Percentiles rank a stretch among this genome's conserved stretches.
These are phyloP conservation scores for Jaculus jaculus DNA, from an alignment of 2,113 vertebrate genomes.

Conservation along the genomic window DNA sequence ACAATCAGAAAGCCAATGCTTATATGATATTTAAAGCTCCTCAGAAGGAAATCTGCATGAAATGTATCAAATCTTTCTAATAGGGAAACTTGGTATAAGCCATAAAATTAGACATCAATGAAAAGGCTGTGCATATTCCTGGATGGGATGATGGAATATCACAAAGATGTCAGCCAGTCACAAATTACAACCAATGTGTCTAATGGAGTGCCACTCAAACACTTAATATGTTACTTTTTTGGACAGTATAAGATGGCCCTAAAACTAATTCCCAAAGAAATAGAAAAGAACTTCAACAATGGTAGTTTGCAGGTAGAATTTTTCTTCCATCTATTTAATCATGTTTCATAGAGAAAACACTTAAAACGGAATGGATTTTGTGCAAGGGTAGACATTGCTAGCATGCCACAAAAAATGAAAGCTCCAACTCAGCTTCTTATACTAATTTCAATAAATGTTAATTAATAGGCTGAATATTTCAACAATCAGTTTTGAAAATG, in stretches of 20 bases:
- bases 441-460: background rate
- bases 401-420: background rate
- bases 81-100: background rate
- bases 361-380: background rate
- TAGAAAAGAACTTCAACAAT: background rate
- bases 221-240: constrained; percentile 28
- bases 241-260: constrained; percentile 8
- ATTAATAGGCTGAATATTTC: background rate
- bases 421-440: background rate
- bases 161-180: background rate
- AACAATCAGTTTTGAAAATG: background rate
- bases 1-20: background rate
- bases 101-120: background rate
- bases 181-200: background rate
- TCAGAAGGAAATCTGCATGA: background rate
- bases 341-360: background rate
- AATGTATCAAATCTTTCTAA: background rate
- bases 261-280: constrained; percentile 51
- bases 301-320: background rate
- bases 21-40: background rate
- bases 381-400: background rate
- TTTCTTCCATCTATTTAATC: background rate
- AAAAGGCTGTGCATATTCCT: background rate
- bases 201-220: constrained; percentile 21
- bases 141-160: background rate